A percentile compares a stretch with the other conserved stretches of the same genome.
phyloP scores from a whole-genome alignment of 2,113 vertebrate genomes.

The Pipra filicauda region DNA sequence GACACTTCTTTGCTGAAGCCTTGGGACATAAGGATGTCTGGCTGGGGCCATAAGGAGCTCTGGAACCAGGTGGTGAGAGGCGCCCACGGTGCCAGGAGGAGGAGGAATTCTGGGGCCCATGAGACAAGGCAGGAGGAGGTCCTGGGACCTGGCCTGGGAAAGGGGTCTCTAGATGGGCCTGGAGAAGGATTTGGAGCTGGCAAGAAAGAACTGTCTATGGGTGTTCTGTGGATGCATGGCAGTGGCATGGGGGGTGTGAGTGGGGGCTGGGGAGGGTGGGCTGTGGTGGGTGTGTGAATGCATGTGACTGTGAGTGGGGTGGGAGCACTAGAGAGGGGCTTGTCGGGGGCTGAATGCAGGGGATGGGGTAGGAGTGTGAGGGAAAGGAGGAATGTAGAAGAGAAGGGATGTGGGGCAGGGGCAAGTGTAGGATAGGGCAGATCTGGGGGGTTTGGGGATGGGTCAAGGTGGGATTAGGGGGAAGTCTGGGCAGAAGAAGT shows the following conservation, averaged over 20 bases:
- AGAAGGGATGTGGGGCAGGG: neutral
- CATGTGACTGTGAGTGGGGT: no score
- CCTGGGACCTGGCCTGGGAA: neutral
- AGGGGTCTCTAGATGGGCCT: neutral
- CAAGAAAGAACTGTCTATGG: rapidly evolving
- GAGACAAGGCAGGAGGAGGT: neutral
- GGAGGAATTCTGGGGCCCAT: neutral
- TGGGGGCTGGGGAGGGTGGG: neutral
- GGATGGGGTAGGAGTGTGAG: neutral
- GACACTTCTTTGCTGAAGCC: neutral
- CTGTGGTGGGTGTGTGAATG: rapidly evolving
- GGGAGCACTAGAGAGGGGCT: neutral
- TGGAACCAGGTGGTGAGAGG: neutral
- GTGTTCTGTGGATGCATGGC: neutral
- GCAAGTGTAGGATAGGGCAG: neutral
- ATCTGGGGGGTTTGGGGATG: neutral
- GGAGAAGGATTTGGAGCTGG: neutral
- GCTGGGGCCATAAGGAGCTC: neutral
- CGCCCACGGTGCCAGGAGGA: neutral
- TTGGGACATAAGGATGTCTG: neutral
- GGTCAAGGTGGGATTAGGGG: neutral
- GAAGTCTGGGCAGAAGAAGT: neutral
- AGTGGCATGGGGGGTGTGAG: rapidly evolving
- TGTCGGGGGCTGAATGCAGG: neutral
- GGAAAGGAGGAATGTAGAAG: neutral